Conservation (phyloP, 2,797 vertebrate genomes). For the Linurgus olivaceus region DNA sequence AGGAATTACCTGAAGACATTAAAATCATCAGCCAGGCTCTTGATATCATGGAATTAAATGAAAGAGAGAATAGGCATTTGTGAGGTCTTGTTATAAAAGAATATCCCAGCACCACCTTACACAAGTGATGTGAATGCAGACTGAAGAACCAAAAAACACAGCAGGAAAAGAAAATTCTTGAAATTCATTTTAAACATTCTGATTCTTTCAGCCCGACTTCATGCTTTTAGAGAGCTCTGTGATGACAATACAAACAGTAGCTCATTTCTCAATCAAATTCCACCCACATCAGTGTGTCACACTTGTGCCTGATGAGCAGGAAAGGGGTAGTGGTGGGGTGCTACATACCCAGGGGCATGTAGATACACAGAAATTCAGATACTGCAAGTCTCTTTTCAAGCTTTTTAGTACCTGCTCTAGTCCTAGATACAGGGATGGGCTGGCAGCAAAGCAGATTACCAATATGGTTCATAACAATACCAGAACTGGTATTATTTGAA, state of each 20-base stretch:
- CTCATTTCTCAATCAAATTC: slow-evolving; percentile 66
- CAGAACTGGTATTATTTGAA: background rate
- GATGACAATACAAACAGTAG: slow-evolving; percentile 63
- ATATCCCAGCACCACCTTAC: background rate
- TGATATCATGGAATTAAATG: background rate
- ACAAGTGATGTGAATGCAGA: background rate
- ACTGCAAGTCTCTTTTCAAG: background rate
- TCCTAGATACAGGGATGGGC: background rate
- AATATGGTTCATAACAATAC: background rate
- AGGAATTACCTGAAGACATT: background rate
- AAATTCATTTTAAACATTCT: slow-evolving; percentile 25
- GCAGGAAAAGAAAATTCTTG: background rate
- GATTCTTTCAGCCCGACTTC: slow-evolving; percentile 13
- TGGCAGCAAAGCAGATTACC: background rate
- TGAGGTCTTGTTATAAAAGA: background rate
- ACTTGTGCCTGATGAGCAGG: slow-evolving; percentile 43
- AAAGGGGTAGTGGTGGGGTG: slow-evolving; percentile 1
- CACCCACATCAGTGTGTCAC: slow-evolving; percentile 57
- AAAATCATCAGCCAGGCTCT: background rate
- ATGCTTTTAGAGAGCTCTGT: slow-evolving; percentile 23
- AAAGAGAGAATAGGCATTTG: background rate
- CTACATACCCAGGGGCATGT: background rate
- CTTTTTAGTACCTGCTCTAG: background rate
- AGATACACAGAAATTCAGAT: background rate
- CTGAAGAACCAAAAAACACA: background rate